Evolutionary conservation across 2,113 vertebrate genomes (phyloP).

Genomic region (Dasyprocta punctata): DNA sequence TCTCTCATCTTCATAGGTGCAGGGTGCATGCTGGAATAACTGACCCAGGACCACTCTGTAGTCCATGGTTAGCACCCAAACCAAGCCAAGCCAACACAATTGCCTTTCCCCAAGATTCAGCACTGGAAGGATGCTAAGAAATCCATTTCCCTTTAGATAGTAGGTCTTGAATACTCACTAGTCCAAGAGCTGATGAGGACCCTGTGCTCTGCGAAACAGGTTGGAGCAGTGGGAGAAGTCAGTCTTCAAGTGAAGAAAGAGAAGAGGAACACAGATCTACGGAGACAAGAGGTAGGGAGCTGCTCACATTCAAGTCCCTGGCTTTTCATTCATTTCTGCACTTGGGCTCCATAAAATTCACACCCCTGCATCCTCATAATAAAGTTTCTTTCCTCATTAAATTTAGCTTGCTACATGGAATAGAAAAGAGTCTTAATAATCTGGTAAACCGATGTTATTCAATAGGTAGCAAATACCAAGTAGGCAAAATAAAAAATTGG

Average conservation of each 20-base stretch:
- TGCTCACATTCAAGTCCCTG: background rate
- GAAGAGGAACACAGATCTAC: background rate
- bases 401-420: background rate
- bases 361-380: background rate
- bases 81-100: background rate
- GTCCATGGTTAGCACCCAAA: background rate
- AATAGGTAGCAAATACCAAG: background rate
- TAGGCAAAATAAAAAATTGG: background rate
- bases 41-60: background rate
- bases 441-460: background rate
- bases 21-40: background rate
- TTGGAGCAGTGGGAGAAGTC: background rate
- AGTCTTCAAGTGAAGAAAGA: background rate
- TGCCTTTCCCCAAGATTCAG: background rate
- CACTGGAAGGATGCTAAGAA: background rate
- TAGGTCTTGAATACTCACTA: rapidly evolving
- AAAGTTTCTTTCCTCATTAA: background rate
- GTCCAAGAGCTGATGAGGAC: background rate
- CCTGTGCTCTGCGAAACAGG: background rate
- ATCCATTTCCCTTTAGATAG: background rate
- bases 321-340: background rate
- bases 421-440: background rate
- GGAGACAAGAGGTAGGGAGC: background rate
- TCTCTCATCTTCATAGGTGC: background rate
- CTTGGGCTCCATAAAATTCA: background rate